Percentiles rank a stretch among this genome's conserved stretches.
Evolutionary conservation across 2,888 invertebrate species (phyloP).

Genomic region (Pteria penguin): DNA sequence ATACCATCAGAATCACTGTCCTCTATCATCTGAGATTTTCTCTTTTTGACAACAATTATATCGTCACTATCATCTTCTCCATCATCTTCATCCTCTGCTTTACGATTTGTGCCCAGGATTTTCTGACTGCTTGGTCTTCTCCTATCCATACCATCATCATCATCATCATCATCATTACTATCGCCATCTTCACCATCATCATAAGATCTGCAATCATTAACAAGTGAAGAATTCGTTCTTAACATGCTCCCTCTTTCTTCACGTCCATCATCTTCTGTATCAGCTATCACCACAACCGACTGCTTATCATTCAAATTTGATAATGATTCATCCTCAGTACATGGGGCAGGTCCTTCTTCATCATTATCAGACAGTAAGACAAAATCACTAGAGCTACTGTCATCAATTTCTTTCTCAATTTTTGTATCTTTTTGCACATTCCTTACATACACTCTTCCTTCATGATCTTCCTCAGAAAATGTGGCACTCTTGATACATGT

Average conservation of each 20-base stretch:
- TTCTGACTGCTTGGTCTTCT: constrained; percentile 38
- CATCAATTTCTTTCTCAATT: no score
- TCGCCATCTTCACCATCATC: not conserved
- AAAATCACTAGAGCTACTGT: no score
- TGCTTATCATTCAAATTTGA: not conserved
- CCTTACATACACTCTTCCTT: no score
- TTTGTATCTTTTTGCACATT: no score
- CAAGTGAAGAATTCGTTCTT: not conserved
- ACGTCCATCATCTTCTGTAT: not conserved
- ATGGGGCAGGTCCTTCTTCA: no score
- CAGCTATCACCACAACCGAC: not conserved
- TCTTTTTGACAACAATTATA: not conserved
- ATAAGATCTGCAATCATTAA: not conserved
- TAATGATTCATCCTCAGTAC: no score
- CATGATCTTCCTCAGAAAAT: no score
- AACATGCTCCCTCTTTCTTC: not conserved
- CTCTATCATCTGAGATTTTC: not conserved
- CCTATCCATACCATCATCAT: constrained; percentile 21
- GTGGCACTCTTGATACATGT: no score
- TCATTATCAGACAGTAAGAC: no score
- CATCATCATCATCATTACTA: not conserved
- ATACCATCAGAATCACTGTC: not conserved
- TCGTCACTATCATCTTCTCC: not conserved
- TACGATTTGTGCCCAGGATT: constrained; percentile 31
- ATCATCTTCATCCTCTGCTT: constrained; percentile 17